phyloP scores from a whole-genome alignment of 2,888 invertebrate genomes.

The Bembecia ichneumoniformis region DNA sequence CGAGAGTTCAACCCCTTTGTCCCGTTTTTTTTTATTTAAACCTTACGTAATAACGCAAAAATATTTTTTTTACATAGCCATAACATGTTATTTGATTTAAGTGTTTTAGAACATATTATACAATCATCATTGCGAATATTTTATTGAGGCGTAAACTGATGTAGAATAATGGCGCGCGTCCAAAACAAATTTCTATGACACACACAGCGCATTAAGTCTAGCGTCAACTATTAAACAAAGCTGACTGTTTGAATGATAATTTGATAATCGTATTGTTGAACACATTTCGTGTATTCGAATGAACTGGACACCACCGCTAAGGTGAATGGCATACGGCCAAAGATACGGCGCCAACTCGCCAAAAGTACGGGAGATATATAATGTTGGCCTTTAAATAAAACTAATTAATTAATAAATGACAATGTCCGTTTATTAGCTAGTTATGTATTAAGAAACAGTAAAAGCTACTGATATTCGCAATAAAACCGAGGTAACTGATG shows the following conservation, averaged over 20 bases:
- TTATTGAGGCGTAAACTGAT: constrained; percentile 17
- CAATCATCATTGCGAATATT: constrained; percentile 26
- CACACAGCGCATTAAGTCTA: neutral
- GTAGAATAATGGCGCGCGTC: constrained; percentile 4
- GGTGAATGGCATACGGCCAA: constrained; percentile 58
- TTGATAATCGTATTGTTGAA: constrained; percentile 2
- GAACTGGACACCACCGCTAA: constrained; percentile 35
- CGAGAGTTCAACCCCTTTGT: no score
- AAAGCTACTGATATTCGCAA: no score
- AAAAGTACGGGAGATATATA: constrained; percentile 52
- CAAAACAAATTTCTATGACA: constrained; percentile 16
- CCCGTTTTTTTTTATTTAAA: no score
- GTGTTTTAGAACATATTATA: neutral
- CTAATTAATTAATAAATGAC: constrained; percentile 14
- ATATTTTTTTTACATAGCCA: no score
- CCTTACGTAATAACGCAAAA: no score
- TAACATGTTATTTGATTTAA: neutral
- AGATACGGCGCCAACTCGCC: constrained; percentile 51
- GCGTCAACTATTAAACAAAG: neutral
- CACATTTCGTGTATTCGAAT: constrained; percentile 29
- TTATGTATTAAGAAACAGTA: no score
- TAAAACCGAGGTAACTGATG: no score
- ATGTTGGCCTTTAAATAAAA: constrained; percentile 51
- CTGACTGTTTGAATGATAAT: neutral
- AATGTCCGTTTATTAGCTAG: neutral